Evolutionary conservation across 1,140 invertebrate species (phyloP), one percentile per base, ranked within the genome.

Genomic region (silkworm (Bombyx mori)): DNA sequence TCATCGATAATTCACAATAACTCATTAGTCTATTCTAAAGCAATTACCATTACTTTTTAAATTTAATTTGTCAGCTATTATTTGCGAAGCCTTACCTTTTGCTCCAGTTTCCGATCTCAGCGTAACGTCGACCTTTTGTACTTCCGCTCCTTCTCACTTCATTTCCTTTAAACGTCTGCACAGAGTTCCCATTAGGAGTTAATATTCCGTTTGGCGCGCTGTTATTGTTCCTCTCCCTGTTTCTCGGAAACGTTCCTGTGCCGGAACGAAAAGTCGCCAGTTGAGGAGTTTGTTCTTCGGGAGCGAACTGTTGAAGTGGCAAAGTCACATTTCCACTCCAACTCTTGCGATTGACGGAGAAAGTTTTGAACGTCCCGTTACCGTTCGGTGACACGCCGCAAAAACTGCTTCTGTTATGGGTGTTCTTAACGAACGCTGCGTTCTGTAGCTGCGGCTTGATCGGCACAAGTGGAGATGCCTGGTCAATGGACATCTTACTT

Each of bases 71-170:
- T 35, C 26, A 51, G 10, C 18, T 4, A 51, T 35, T 10, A 35
- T 51, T 7, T 8, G 26, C 7, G 22, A 48, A 44, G 52, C 69
- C 82, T 81, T 63, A 87, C 84, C 86, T 89, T 79, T 88, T 82
- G 71, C 73, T 87, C 86, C 86, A 89, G 81, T 89, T 88, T 72
- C 88, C 88, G 67, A 89, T 89, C 71, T 89, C 88, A 52, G 88
- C 88, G 74, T 89, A 89, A 58, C 88, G 82, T 68, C 86, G 81
- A 61, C 85, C 86, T 70, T 87, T 88, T 66, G 80, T 71, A 62
- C 79, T 77, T 74, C 76, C 83, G 78, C 82, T 88, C 63, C 81
- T 83, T 64, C 84, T 87, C 73, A 83, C 75, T 80, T 89, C 88
- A 83, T 86, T 88, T 83, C 82, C 86, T 84, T 66, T 80, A 61